Evolutionary conservation across 2,888 invertebrate species (phyloP).

Genomic region (Polydrusus tereticollis): DNA sequence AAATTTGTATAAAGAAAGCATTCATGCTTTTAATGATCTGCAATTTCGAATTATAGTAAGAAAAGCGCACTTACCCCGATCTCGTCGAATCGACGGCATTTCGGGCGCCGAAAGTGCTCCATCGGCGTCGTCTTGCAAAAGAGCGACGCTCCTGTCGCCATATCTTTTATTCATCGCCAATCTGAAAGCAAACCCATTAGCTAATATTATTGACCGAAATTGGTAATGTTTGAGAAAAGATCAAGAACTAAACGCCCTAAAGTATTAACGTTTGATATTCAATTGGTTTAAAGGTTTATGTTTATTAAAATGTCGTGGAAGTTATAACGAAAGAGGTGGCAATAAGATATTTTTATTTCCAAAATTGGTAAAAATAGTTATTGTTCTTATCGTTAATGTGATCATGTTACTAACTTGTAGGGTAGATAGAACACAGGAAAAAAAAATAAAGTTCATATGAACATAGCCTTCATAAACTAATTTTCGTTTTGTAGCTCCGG

Average conservation of each 20-base stretch:
- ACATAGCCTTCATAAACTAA: too few relatives aligned
- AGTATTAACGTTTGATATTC: background rate
- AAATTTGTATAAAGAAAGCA: constrained; percentile 27
- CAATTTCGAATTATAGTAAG: constrained; percentile 2
- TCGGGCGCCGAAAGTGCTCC: constrained; percentile 87
- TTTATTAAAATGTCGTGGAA: background rate
- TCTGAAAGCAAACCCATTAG: constrained; percentile 57
- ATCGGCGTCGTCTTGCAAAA: constrained; percentile 81
- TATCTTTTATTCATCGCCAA: constrained; percentile 68
- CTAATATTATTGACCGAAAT: constrained; percentile 3
- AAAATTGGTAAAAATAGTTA: too few relatives aligned
- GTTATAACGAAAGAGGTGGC: background rate
- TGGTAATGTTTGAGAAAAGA: background rate
- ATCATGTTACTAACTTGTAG: too few relatives aligned
- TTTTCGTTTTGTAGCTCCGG: too few relatives aligned
- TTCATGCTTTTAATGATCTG: constrained; percentile 6
- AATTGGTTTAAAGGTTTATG: background rate
- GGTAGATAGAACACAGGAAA: too few relatives aligned
- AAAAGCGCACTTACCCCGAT: constrained; percentile 69
- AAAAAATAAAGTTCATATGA: too few relatives aligned
- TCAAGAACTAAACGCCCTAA: background rate
- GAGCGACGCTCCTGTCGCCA: constrained; percentile 70
- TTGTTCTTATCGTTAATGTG: too few relatives aligned
- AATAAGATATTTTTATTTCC: too few relatives aligned
- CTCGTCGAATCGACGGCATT: constrained; percentile 76